Conservation (phyloP, 2,797 vertebrate species). For the Caiman crocodilus region DNA sequence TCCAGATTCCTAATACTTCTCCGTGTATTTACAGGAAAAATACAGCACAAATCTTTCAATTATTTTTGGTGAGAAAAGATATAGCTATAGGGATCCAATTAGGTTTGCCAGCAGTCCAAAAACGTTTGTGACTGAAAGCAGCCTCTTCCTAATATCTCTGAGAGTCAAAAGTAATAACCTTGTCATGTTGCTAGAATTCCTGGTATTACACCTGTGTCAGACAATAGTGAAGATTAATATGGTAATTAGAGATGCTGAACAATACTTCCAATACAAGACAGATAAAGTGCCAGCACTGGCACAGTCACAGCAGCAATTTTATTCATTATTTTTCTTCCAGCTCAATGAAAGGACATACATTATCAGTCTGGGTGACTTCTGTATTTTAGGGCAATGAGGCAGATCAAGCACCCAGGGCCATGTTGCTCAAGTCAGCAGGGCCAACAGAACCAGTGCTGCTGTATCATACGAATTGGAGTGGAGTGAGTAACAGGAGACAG, state of each 20-base stretch:
- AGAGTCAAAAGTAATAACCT: slow-evolving; percentile 71
- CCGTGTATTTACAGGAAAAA: slow-evolving; percentile 5
- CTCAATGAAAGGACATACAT: neutral
- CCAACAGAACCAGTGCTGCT: neutral
- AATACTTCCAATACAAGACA: slow-evolving; percentile 47
- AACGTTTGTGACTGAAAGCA: slow-evolving; percentile 53
- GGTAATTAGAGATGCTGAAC: slow-evolving; percentile 60
- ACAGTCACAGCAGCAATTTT: neutral
- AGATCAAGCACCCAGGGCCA: neutral
- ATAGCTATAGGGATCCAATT: slow-evolving; percentile 59
- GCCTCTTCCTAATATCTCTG: slow-evolving; percentile 35
- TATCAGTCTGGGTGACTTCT: slow-evolving; percentile 8
- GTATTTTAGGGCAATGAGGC: slow-evolving; percentile 18
- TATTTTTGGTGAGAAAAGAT: slow-evolving; percentile 64
- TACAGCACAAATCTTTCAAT: slow-evolving; percentile 24
- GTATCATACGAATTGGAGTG: neutral
- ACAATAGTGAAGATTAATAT: slow-evolving; percentile 73
- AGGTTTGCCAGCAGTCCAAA: slow-evolving; percentile 47
- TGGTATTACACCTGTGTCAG: slow-evolving; percentile 52
- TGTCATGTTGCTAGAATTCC: slow-evolving; percentile 51
- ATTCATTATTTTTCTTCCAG: slow-evolving; percentile 18
- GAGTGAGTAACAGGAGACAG: neutral
- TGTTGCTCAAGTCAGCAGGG: accelerated
- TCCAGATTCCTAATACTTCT: slow-evolving; percentile 16
- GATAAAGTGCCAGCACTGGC: neutral